Base-by-base conservation (phyloP, 2,113 vertebrate species). In the Acinonyx jubatus region DNA sequence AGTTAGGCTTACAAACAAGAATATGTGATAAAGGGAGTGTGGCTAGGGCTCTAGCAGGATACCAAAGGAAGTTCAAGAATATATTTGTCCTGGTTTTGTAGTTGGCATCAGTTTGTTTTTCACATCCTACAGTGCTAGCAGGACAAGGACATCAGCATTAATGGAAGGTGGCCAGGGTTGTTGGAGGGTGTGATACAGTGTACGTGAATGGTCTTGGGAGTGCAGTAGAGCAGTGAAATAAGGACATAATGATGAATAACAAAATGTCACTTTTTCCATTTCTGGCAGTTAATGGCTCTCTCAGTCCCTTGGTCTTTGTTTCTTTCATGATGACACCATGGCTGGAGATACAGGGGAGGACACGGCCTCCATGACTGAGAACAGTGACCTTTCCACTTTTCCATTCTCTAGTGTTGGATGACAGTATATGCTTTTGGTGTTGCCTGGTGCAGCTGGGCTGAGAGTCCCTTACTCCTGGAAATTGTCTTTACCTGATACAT, bases 371-470 rank as follows among this genome's bases (percentile, higher is more conserved):
- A 1, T 87, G 76, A 63, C 63, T 80, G 36, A 88, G 87, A 71
- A 33, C 19, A 74, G 27, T 50, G 66, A 68, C 65, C 84, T 84
- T 84, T 88, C 73, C 65, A 76, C 13, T 89, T 91, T 97, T 91
- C 78, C 55, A 63, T 48, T 6, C 48, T 87, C 16, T 15, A 27
- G 6, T n/a, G 45, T 48, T 65, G 31, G 69, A 48, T 63, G 61
- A 50, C 2, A 38, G 5, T 65, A 16, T 2, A 5, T 68, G 57
- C 66, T 89, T 76, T 80, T 36, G 80, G 81, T 88, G 66, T 18
- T 61, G 16, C 71, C 52, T 12, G 3, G 18, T 93, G n/a, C 21
- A 68, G 27, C 92, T 73, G 65, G 36, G 23, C 48, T 36, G 12
- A 6, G 71, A 78, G 83, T 69, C 61, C 81, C 19, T 92, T 71